These are phyloP conservation scores for Amazona ochrocephala DNA, from an alignment of 2,797 vertebrate genomes.

Conservation along the genomic window DNA sequence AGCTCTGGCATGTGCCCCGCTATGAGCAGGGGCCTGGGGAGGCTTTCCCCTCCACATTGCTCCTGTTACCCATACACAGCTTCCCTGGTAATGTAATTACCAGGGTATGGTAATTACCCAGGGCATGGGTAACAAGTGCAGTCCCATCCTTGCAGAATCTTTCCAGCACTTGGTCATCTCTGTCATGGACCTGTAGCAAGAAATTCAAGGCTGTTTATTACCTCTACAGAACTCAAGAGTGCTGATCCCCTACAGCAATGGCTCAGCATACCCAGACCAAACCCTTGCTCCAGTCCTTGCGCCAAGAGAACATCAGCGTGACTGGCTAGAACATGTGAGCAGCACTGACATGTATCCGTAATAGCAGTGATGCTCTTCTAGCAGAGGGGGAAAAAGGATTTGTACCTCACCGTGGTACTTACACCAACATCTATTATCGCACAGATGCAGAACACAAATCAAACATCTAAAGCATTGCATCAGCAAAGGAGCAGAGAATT, in stretches of 20 bases:
- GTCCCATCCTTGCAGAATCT: neutral
- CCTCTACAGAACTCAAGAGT: accelerated
- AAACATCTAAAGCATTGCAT: neutral
- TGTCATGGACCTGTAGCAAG: too few species aligned
- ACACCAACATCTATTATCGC: neutral
- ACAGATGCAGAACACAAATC: neutral
- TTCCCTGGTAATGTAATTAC: neutral
- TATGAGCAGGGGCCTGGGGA: neutral
- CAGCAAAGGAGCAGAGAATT: neutral
- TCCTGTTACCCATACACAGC: too few species aligned
- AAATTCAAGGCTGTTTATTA: neutral
- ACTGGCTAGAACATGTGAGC: neutral
- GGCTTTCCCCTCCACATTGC: neutral
- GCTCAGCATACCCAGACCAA: neutral
- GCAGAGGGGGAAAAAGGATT: neutral
- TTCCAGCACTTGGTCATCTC: neutral
- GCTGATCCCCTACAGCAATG: accelerated
- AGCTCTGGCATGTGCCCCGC: accelerated
- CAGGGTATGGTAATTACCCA: neutral
- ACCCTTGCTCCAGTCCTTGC: neutral
- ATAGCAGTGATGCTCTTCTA: neutral
- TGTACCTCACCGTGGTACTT: neutral
- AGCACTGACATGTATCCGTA: too few species aligned
- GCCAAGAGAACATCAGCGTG: neutral
- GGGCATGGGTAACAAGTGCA: neutral